Base-by-base conservation (phyloP, 2,113 vertebrate genomes). In the Drymodes brunneopygia region DNA sequence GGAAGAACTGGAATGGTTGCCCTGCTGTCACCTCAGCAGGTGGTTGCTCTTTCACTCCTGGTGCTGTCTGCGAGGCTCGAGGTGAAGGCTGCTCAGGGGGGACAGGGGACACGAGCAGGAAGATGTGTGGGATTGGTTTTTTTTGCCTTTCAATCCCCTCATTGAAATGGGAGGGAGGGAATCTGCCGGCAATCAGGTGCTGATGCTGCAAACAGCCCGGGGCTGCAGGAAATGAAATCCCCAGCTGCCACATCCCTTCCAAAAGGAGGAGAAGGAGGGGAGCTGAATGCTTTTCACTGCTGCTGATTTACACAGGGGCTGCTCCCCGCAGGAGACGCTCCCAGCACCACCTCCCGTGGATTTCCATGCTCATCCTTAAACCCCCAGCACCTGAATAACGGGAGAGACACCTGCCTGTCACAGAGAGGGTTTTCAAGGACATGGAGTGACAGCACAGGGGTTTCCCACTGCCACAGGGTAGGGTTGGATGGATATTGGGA, bases 361-460 rank as follows among this genome's bases (percentile, higher is more conserved):
- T 80, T 71, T 27, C 86, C 65, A 20, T 5, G 3, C 23, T 24
- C 67, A 23, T 19, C 35, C 44, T 47, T 13, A 24, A 72, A 38
- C 1, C 0, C 21, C 14, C 40, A 15, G 13, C 65, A 12, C 33
- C 74, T 53, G 42, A 27, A 3, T 1, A 33, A 35, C 0, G 1
- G 36, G 5, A 88, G 42, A 48, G 13, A 28, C 54, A 25, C 47
- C 12, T 4, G 4, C 45, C 5, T 5, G 1, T 3, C 22, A 24
- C 35, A 20, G 56, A 71, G 8, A 36, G 29, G 36, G 11, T 12
- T 35, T 19, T 9, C 62, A 36, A 56, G 79, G 79, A 35, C 54
- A 23, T 1, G 24, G 16, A 40, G 29, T 4, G n/a, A 4, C 29
- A 47, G 24, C 9, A 28, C 1, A 20, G 27, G 33, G 50, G 18